Conservation (phyloP, 53 echinoderm and acorn worm genomes). For the Holothuria scabra region DNA sequence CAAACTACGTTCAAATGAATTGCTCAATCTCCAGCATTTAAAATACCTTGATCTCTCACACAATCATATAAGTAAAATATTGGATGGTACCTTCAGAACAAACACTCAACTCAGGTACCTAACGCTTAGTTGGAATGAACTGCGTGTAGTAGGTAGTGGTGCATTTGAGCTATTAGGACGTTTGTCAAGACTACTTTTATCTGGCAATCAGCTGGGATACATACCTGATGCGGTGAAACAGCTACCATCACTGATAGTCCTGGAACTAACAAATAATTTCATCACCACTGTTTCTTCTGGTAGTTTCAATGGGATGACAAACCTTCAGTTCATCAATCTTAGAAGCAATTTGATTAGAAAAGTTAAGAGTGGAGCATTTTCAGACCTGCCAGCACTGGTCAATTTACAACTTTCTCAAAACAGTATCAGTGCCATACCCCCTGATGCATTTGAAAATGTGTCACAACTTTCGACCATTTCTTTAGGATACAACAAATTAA, state of each 20-base stretch:
- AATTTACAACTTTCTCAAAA: conserved; percentile 83
- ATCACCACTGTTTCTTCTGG: conserved; percentile 58
- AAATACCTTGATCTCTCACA: conserved; percentile 86
- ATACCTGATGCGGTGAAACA: conserved; percentile 72
- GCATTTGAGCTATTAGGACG: conserved; percentile 58
- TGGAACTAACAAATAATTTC: conserved; percentile 80
- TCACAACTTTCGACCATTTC: conserved; percentile 73
- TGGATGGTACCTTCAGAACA: conserved; percentile 55
- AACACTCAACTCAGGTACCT: conserved; percentile 65
- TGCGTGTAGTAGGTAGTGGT: conserved; percentile 51
- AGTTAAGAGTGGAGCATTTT: conserved; percentile 61
- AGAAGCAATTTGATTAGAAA: conserved; percentile 67
- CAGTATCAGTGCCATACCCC: conserved; percentile 58
- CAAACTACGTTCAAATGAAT: conserved; percentile 49
- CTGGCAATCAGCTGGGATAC: conserved; percentile 68
- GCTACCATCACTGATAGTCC: conserved; percentile 56
- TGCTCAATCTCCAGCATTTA: conserved; percentile 66
- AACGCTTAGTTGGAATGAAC: conserved; percentile 82
- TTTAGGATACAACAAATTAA: conserved; percentile 77
- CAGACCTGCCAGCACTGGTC: conserved; percentile 64
- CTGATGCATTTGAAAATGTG: conserved; percentile 68
- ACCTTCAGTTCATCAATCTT: conserved; percentile 84
- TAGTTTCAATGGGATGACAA: conserved; percentile 64
- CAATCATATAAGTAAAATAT: conserved; percentile 67
- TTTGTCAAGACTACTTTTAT: conserved; percentile 73